phyloP scores from a whole-genome alignment of 1,140 invertebrate genomes.

The Drosophila dunni region DNA sequence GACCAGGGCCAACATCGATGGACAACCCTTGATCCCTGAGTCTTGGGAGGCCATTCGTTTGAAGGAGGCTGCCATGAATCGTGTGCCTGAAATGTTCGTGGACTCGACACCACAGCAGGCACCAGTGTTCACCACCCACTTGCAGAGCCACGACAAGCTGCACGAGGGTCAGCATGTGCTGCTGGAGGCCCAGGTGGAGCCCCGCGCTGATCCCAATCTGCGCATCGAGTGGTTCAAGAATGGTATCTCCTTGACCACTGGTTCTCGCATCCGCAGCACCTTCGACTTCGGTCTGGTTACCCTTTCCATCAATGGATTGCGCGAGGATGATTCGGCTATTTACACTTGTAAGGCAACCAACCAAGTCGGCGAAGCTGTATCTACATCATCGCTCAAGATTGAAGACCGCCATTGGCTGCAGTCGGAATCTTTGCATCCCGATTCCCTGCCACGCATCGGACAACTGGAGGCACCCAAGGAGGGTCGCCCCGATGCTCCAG shows the following conservation, averaged over 20 bases:
- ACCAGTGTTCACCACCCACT: constrained; percentile 95
- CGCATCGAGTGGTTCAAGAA: constrained; percentile 97
- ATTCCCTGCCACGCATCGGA: constrained; percentile 94
- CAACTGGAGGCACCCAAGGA: constrained; percentile 92
- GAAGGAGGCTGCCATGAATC: constrained; percentile 95
- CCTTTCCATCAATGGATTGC: constrained; percentile 93
- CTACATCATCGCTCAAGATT: constrained; percentile 95
- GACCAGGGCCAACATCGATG: constrained; percentile 91
- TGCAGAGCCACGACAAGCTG: constrained; percentile 93
- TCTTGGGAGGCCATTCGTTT: constrained; percentile 95
- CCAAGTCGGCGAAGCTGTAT: constrained; percentile 94
- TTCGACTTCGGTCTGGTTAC: constrained; percentile 98
- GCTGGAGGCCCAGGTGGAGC: constrained; percentile 97
- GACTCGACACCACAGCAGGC: constrained; percentile 93
- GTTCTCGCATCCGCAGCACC: constrained; percentile 93
- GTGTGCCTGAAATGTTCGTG: constrained; percentile 93
- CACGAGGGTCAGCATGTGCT: constrained; percentile 95
- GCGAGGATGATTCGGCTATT: constrained; percentile 95
- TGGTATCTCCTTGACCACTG: constrained; percentile 92
- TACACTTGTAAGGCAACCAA: constrained; percentile 97
- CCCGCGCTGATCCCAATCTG: constrained; percentile 97
- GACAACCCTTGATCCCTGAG: constrained; percentile 93
- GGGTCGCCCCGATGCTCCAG: constrained; percentile 87
- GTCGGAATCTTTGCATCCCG: constrained; percentile 95
- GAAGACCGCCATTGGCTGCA: constrained; percentile 94